Evolutionary conservation across 2,113 vertebrate species (phyloP), one percentile per base, ranked within the genome.

Genomic region (Girardinichthys multiradiatus): DNA sequence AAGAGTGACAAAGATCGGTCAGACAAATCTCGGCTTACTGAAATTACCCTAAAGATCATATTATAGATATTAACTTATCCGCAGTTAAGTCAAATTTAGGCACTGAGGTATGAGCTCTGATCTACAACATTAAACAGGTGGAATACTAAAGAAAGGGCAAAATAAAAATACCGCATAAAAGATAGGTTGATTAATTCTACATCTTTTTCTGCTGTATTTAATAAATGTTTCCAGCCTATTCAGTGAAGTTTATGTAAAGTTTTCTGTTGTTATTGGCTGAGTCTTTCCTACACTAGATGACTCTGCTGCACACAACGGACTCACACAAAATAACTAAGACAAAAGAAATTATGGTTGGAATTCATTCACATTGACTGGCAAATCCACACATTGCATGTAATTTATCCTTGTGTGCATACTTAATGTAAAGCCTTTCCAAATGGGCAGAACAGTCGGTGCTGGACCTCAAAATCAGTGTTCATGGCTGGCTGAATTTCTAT

Each of bases 401-500:
- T 37, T 69, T 68, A 28, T 68, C 48, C 1, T 35, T 45, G 51
- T 68, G 30, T 27, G 33, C 1, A 37, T 57, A 57, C 28, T 68
- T 57, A 14, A 21, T 33, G 35, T 62, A 59, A 35, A 64, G 37
- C 24, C 27, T 10, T 37, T 57, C 31, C 66, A 68, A 45, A 21
- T n/a, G 27, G 68, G 27, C 60, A 62, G 59, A 76, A 68, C 64
- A 59, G 58, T 45, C 39, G 6, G 30, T 75, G 21, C 45, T 69
- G 58, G 65, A 29, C 57, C 0, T 59, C 17, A 54, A 13, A 13
- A 30, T 45, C 54, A 60, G 35, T 63, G 17, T 68, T 37, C 48
- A 48, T 69, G 30, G 10, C 57, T 37, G 33, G 30, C 30, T 45
- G 57, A 59, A 33, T 48, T 71, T 59, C 7, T 33, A 29, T 42